Conservation (phyloP, 2,113 vertebrate genomes). For the Apteryx owenii region DNA sequence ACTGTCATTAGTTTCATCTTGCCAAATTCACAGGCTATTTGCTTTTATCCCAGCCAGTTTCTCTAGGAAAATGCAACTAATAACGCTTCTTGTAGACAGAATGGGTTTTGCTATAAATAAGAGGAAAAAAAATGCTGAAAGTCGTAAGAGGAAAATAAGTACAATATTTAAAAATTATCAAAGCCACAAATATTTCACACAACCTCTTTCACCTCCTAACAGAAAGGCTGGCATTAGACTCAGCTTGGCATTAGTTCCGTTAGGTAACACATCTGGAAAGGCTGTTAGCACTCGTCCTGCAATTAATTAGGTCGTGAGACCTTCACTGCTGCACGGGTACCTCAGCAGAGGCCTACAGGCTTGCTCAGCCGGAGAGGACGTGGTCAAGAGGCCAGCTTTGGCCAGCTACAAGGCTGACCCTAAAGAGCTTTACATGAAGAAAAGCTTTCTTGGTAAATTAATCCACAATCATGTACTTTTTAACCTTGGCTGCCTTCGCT, state of each 20-base stretch:
- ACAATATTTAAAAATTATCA: background rate
- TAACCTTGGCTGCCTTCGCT: background rate
- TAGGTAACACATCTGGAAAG: slow-evolving; percentile 5
- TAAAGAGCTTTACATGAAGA: background rate
- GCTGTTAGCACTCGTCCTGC: background rate
- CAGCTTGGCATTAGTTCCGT: background rate
- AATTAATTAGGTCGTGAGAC: background rate
- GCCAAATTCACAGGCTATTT: slow-evolving; percentile 41
- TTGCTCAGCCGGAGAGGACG: background rate
- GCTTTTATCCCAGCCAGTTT: background rate
- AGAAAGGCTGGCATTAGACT: background rate
- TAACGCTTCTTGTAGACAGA: background rate
- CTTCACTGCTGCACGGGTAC: background rate
- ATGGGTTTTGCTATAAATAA: background rate
- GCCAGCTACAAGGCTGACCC: background rate
- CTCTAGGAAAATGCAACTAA: background rate
- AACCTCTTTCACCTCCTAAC: background rate
- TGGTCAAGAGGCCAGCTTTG: background rate
- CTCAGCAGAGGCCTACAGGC: background rate
- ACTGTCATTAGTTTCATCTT: background rate
- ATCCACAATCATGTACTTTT: background rate
- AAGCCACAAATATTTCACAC: background rate
- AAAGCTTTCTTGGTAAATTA: background rate
- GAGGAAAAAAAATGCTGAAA: background rate
- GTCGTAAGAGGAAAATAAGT: background rate